Evolutionary conservation across 2,113 vertebrate species (phyloP), one percentile per base, ranked within the genome.

Genomic region (Heliornis fulica): DNA sequence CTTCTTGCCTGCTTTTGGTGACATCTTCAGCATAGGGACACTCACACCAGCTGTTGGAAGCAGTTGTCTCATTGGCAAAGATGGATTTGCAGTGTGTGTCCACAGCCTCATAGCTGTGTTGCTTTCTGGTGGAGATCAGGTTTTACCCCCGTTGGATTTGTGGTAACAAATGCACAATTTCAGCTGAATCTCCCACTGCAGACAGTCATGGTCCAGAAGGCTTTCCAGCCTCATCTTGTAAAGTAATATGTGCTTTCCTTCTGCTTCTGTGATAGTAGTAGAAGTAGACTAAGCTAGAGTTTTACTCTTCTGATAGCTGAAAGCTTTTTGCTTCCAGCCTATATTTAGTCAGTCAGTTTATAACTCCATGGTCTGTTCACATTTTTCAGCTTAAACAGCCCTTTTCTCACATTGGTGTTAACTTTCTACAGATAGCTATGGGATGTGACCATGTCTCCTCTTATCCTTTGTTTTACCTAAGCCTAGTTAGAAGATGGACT

Each of bases 191-290:
- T 89, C 20, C 31, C 8, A 17, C 60, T 81, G 51, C 41, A 57
- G 60, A n/a, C 16, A 82, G 28, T 36, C 7, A 7, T 2, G 10
- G 36, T 50, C 34, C 34, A 69, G n/a, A 64, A 38, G 7, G 12
- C 31, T 83, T 90, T 76, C 53, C 18, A 53, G 11, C n/a, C 23
- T 83, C 9, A 17, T 56, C 16, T 36, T 64, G 29, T 51, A 59
- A 57, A 13, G 18, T 57, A 81, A 61, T 40, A 38, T 0, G 0
- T 0, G 0, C 41, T 74, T 84, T 82, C 7, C 19, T 84, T 85
- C 70, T 79, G 56, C 25, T 87, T 38, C 51, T 79, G 15, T 29
- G 25, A 46, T 32, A 48, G 26, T 9, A 34, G 36, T 20, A 61
- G 45, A 43, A 74, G 46, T 22, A 59, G 25, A 15, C 13, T 66